A percentile compares a stretch with the other conserved stretches of the same genome.
Evolutionary conservation across 2,888 invertebrate species (phyloP).

Genomic region (Pseudolycoriella hygida): DNA sequence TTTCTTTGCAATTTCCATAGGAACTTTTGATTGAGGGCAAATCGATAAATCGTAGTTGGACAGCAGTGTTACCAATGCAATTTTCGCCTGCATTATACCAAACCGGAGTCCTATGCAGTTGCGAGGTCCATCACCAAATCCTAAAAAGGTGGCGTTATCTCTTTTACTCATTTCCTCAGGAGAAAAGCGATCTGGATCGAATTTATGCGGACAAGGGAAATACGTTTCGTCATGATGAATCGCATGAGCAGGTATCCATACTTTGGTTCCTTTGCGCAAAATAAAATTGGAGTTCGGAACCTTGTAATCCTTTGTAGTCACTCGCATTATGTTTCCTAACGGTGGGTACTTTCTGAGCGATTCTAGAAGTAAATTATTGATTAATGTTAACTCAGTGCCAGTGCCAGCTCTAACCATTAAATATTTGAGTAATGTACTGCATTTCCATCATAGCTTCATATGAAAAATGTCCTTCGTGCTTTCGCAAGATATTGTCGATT

Average conservation of each 20-base stretch:
- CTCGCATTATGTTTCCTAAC: conserved; percentile 29
- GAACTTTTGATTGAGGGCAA: conserved; percentile 15
- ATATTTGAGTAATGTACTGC: too few relatives aligned
- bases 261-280: conserved; percentile 32
- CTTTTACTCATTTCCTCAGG: conserved; percentile 27
- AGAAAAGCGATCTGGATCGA: conserved; percentile 41
- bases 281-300: conserved; percentile 29
- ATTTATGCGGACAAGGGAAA: conserved; percentile 41
- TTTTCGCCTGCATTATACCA: conserved; percentile 21
- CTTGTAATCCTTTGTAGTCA: conserved; percentile 29
- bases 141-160: conserved; percentile 18
- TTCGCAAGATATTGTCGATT: conserved; percentile 14
- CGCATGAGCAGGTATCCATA: conserved; percentile 36
- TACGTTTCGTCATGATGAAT: conserved; percentile 41
- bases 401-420: conserved; percentile 21
- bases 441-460: conserved; percentile 21
- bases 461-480: conserved; percentile 16
- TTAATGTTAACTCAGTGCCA: conserved; percentile 12
- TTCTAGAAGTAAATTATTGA: conserved; percentile 21
- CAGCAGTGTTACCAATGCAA: conserved; percentile 18
- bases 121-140: conserved; percentile 21
- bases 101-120: conserved; percentile 25
- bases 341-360: conserved; percentile 37
- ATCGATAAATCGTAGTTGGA: conserved; percentile 18
- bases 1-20: conserved; percentile 15